Base-by-base conservation (phyloP, 2,113 vertebrate species). In the Sinocyclocheilus grahami region DNA sequence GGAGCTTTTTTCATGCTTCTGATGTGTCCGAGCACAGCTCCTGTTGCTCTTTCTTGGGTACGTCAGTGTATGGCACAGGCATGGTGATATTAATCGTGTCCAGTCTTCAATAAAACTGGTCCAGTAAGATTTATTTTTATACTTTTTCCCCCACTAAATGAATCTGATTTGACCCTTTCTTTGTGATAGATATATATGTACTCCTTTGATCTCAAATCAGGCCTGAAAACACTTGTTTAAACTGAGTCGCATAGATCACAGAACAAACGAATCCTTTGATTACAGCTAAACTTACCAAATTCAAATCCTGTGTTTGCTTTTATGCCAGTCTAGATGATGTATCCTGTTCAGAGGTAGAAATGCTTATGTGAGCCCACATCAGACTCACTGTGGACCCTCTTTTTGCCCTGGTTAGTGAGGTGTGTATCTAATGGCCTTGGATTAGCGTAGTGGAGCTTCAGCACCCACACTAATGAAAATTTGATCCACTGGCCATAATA, bases 391-490 rank as follows among this genome's bases (percentile, higher is more conserved):
- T 63, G 37, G 62, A 86, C 71, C 48, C 39, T 62, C 37, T 78
- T 78, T n/a, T 72, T 76, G 48, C 33, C n/a, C 11, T 74, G 86
- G 22, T 85, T 88, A 82, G 63, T 75, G n/a, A 14, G 55, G 39
- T 30, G 6, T 16, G 51, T 30, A 4, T 81, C 65, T 85, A 86
- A 88, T 84, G 27, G 33, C 24, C 76, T 48, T 24, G 83, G 79
- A 88, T 88, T 86, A 84, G 83, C 86, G 30, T 22, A 3, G 80
- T 27, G 62, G 74, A 42, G 71, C 46, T 24, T 76, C 67, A 39
- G 53, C 39, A 86, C 84, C 79, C 75, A n/a, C 58, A 11, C 75
- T 76, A 87, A 87, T 90, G 80, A 88, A 90, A 88, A 88, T 81
- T 85, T 87, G 87, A 90, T 84, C 89, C 86, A 84, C 39, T 63